A percentile compares a stretch with the other conserved stretches of the same genome.
Evolutionary conservation across 2,888 invertebrate genomes (phyloP).

Genomic region (Pomacea canaliculata): DNA sequence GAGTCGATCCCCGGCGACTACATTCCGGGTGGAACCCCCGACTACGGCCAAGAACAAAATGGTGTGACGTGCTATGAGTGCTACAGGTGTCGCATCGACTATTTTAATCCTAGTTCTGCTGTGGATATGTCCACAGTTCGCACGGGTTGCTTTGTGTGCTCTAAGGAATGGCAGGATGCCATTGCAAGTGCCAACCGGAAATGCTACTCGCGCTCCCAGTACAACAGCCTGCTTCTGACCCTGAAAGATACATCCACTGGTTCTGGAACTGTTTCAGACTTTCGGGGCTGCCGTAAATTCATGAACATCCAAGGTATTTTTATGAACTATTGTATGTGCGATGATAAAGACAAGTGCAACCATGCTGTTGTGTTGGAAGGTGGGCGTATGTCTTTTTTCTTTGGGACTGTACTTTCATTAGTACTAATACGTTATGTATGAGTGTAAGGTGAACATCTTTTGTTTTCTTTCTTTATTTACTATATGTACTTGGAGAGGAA

Average conservation of each 20-base stretch:
- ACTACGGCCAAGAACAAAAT: slow-evolving; percentile 39
- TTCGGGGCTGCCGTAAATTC: slow-evolving; percentile 30
- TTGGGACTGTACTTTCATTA: slow-evolving; percentile 4
- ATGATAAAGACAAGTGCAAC: slow-evolving; percentile 25
- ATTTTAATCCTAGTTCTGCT: slow-evolving; percentile 38
- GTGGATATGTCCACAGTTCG: slow-evolving; percentile 31
- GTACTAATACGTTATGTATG: not conserved
- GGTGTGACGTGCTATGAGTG: slow-evolving; percentile 47
- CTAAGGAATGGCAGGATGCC: slow-evolving; percentile 48
- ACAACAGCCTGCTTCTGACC: slow-evolving; percentile 29
- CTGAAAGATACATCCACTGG: slow-evolving; percentile 30
- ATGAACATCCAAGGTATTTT: slow-evolving; percentile 28
- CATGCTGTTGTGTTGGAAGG: slow-evolving; percentile 15
- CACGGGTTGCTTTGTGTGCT: slow-evolving; percentile 45
- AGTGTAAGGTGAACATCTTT: too few species aligned
- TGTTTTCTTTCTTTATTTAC: too few species aligned
- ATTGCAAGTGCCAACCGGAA: slow-evolving; percentile 36
- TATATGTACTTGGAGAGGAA: too few species aligned
- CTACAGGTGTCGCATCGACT: slow-evolving; percentile 40
- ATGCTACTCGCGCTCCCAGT: slow-evolving; percentile 40
- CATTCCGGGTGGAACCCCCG: slow-evolving; percentile 37
- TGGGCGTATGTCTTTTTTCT: slow-evolving; percentile 1
- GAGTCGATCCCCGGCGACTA: slow-evolving; percentile 42
- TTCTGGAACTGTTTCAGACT: slow-evolving; percentile 27
- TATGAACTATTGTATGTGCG: slow-evolving; percentile 34